Conservation (phyloP, 2,888 invertebrate species). For the Chymomyza fuscimana region DNA sequence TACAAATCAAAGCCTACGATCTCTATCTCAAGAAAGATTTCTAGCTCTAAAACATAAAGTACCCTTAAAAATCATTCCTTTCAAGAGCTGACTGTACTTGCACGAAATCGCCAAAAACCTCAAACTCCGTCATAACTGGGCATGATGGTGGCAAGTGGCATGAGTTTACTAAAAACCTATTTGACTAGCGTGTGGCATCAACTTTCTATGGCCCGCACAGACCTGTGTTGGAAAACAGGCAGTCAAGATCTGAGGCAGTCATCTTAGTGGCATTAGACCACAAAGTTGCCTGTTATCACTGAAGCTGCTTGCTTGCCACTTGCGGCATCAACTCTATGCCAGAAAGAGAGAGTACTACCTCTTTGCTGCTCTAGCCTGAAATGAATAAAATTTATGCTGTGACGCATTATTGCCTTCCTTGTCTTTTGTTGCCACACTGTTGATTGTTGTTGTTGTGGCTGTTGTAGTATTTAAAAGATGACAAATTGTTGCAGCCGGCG, state of each 20-base stretch:
- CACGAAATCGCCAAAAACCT: not conserved
- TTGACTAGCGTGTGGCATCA: constrained; percentile 48
- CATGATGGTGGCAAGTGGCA: constrained; percentile 23
- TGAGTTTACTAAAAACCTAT: constrained; percentile 65
- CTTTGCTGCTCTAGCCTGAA: constrained; percentile 67
- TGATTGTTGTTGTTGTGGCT: constrained; percentile 32
- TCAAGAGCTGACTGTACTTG: not conserved
- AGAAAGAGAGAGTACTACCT: constrained; percentile 31
- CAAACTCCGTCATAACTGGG: not conserved
- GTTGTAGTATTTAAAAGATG: constrained; percentile 67
- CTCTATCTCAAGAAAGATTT: too few species aligned
- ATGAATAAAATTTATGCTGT: constrained; percentile 74
- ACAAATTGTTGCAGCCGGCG: constrained; percentile 62
- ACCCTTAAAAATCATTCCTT: not conserved
- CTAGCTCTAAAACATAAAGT: too few species aligned
- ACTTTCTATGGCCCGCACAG: constrained; percentile 34
- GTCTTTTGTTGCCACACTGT: constrained; percentile 55
- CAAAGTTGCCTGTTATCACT: constrained; percentile 56
- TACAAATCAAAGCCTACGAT: too few species aligned
- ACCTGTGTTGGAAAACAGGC: not conserved
- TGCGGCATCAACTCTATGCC: constrained; percentile 19
- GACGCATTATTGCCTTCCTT: constrained; percentile 72
- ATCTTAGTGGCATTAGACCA: constrained; percentile 53
- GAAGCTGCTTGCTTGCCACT: constrained; percentile 4
- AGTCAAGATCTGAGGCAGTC: not conserved